These are phyloP conservation scores for Dicrostonyx torquatus DNA, from an alignment of 2,797 vertebrate genomes.

Conservation along the genomic window DNA sequence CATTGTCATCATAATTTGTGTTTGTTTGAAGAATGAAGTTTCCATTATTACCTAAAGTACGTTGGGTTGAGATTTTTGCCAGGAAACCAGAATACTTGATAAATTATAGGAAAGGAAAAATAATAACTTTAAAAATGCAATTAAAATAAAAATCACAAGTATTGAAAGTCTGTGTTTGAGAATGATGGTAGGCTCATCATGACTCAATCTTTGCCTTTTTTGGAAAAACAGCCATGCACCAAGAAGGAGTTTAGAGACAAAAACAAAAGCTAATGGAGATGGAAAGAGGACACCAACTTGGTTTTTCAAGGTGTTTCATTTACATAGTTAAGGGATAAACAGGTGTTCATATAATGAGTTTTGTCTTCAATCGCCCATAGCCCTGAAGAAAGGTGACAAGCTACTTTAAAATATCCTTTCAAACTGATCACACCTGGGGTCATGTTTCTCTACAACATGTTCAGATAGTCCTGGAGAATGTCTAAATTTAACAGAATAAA, in stretches of 20 bases:
- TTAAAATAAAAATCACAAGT: neutral
- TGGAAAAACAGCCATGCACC: neutral
- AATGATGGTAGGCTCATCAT: neutral
- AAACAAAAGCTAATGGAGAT: neutral
- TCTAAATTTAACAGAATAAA: neutral
- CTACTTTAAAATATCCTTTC: neutral
- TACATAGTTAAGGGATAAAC: neutral
- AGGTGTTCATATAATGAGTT: neutral
- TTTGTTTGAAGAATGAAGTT: conserved; percentile 20
- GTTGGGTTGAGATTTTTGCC: neutral
- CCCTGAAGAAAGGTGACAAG: neutral
- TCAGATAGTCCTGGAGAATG: neutral
- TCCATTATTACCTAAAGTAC: neutral
- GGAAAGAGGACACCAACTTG: neutral
- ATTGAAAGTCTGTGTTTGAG: neutral
- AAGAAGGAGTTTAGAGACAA: neutral
- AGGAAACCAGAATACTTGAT: neutral
- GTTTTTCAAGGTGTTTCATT: neutral
- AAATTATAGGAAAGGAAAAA: neutral
- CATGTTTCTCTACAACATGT: neutral
- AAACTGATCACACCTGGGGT: neutral
- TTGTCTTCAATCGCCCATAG: neutral
- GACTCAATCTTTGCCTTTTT: neutral
- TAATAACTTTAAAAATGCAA: neutral
- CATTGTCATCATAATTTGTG: neutral